Conservation (phyloP, 2,113 vertebrate species). For the Carassius gibelio region DNA sequence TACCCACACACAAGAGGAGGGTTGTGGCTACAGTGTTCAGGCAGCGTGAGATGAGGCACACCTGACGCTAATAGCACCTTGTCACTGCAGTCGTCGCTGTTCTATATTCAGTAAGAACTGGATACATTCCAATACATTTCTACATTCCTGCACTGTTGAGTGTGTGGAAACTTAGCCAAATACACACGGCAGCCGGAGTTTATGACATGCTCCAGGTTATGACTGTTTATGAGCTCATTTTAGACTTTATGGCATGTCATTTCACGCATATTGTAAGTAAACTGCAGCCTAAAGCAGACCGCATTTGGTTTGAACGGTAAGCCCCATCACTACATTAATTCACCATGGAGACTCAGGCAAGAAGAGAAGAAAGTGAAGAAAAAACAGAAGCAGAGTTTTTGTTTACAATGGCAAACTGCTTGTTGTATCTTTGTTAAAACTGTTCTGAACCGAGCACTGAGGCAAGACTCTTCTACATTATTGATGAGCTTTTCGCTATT, state of each 20-base stretch:
- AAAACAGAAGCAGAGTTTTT: not conserved
- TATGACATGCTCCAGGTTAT: slow-evolving; percentile 12
- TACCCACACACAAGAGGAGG: not conserved
- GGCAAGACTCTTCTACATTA: slow-evolving; percentile 35
- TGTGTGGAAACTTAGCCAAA: not conserved
- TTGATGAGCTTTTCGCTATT: slow-evolving; percentile 45
- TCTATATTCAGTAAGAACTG: not conserved
- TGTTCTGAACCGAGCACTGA: slow-evolving; percentile 34
- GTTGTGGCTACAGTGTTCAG: not conserved
- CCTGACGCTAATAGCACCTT: slow-evolving; percentile 15
- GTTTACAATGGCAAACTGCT: slow-evolving; percentile 33
- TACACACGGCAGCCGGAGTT: not conserved
- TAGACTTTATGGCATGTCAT: slow-evolving; percentile 12
- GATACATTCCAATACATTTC: slow-evolving; percentile 16
- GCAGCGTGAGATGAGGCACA: not conserved
- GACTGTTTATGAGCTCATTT: slow-evolving; percentile 31
- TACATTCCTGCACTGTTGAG: not conserved
- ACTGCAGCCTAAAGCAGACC: slow-evolving; percentile 16
- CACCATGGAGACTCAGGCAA: slow-evolving; percentile 23
- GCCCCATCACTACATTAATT: slow-evolving; percentile 18
- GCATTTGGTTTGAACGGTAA: not conserved
- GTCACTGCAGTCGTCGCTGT: not conserved
- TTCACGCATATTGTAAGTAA: slow-evolving; percentile 25
- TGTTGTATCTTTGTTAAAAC: slow-evolving; percentile 27
- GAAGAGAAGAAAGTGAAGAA: not conserved